Conservation (phyloP, 2,888 invertebrate genomes). For the Abscondita cerata region DNA sequence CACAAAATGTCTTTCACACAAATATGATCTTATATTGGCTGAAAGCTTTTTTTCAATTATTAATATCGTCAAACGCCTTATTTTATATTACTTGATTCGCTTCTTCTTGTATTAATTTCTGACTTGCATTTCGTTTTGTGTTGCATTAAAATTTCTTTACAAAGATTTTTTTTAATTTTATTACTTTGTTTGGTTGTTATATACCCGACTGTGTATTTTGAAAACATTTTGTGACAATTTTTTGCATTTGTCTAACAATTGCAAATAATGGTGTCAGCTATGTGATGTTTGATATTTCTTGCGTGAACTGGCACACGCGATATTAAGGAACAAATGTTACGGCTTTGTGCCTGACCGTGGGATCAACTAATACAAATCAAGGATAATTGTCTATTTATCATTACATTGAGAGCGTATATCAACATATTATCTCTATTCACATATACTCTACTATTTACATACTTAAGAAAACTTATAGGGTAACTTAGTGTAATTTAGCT, state of each 20-base stretch:
- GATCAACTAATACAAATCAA: constrained; percentile 61
- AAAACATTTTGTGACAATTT: constrained; percentile 17
- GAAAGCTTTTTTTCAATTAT: constrained; percentile 13
- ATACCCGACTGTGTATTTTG: constrained; percentile 12
- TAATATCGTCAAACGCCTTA: constrained; percentile 22
- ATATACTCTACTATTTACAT: constrained; percentile 56
- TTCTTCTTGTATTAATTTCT: constrained; percentile 40
- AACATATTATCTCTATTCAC: constrained; percentile 55
- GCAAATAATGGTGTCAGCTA: constrained; percentile 33
- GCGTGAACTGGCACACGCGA: constrained; percentile 58
- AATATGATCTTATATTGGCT: constrained; percentile 34
- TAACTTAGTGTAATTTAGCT: constrained; percentile 57
- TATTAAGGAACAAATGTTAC: constrained; percentile 49
- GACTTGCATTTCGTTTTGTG: constrained; percentile 47
- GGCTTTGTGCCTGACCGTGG: constrained; percentile 60
- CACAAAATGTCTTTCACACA: constrained; percentile 52
- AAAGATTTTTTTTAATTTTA: constrained; percentile 41
- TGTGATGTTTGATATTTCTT: constrained; percentile 51
- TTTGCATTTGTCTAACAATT: constrained; percentile 10
- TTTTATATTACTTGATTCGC: constrained; percentile 27
- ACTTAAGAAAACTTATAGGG: constrained; percentile 46
- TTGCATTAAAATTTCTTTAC: constrained; percentile 47
- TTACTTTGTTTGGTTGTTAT: constrained; percentile 15
- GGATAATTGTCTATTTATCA: constrained; percentile 56
- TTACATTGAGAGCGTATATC: constrained; percentile 53